Conservation (phyloP, 2,888 invertebrate genomes). For the Chrysotoxum bicinctum region DNA sequence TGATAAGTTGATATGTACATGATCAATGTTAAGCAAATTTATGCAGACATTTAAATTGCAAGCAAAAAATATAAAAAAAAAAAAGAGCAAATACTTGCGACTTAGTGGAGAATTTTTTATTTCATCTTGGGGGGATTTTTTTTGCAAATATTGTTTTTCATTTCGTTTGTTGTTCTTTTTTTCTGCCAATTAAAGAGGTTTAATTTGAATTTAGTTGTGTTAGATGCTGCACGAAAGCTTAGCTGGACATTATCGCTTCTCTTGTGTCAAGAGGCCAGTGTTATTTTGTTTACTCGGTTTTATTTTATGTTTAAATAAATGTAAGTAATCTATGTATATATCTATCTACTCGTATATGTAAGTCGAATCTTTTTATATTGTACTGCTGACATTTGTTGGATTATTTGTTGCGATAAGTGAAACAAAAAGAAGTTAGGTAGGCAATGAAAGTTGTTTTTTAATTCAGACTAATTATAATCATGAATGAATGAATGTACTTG, state of each 20-base stretch:
- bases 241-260: constrained; percentile 2
- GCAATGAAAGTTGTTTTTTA: background rate
- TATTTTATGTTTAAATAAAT: background rate
- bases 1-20: too few relatives aligned
- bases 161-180: background rate
- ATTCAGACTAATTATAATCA: background rate
- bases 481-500: background rate
- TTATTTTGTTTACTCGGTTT: background rate
- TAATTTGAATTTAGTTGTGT: constrained; percentile 8
- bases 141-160: background rate
- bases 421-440: background rate
- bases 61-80: too few relatives aligned
- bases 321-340: background rate
- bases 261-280: constrained; percentile 8
- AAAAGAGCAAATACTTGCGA: background rate
- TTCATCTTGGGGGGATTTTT: background rate
- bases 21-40: background rate
- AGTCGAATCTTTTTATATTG: background rate
- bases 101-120: background rate
- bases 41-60: too few relatives aligned
- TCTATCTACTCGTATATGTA: background rate
- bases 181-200: background rate
- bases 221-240: background rate
- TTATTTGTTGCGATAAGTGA: background rate
- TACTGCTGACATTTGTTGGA: background rate